Base-by-base conservation (phyloP, 1,140 invertebrate genomes). In the Conus betulinus region DNA sequence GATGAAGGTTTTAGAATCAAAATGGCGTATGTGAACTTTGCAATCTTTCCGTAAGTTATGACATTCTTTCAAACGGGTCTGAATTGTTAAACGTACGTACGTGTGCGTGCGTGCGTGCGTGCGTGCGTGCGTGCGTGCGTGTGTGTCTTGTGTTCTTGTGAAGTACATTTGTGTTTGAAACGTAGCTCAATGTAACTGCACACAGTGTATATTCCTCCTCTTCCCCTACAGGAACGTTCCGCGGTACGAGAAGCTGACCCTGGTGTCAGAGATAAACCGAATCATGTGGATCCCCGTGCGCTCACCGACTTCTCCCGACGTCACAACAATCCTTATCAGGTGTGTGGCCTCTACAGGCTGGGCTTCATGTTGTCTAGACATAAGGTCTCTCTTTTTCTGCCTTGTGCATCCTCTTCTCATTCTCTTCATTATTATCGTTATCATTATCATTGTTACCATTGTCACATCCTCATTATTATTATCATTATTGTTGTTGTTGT, bases 231-330 rank as follows among this genome's bases (percentile, higher is more conserved):
- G 82, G 60, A 76, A 39, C 39, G 60, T 51, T 20, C 83, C 87
- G 8, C 8, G 55, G 23, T 84, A 83, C 67, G 89, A 90, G 55
- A 88, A 88, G 82, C 17, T 90, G 4, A 76, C 71, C 23, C 53
- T 82, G 11, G 60, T 89, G 4, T 85, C 90, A 52, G 90, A n/a
- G n/a, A 90, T 10, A 90, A 90, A 87, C 90, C 90, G 13, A 90
- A 90, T 84, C 87, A 90, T 63, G 76, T 90, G 20, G 90, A 90
- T 55, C 90, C 90, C 10, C 60, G 84, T 76, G 84, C 87, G 25
- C 67, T 90, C 15, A 88, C 6, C 13, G 90, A 90, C 63, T 90
- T 89, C 84, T 87, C 67, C 10, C 84, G 87, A 57, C 63, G 79
- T 10, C 88, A 89, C 88, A 90, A 90, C 55, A 79, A 79, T 17